These are phyloP conservation scores for Scolopax bukidnonensis DNA, from an alignment of 2,797 vertebrate genomes.

Conservation along the genomic window DNA sequence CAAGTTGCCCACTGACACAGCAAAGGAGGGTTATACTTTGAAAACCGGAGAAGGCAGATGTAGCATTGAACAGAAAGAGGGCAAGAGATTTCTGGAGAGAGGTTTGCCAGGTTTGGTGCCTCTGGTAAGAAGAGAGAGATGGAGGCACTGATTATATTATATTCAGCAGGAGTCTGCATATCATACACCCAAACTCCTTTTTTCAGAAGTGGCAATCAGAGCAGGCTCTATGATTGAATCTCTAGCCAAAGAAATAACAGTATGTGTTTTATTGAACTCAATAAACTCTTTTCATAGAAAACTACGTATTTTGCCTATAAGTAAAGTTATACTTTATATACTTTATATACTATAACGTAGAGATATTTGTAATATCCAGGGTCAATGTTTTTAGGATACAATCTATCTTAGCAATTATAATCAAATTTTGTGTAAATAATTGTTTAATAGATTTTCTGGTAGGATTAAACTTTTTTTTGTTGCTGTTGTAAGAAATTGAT, in stretches of 20 bases:
- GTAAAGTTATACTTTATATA: background rate
- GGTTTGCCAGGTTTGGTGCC: background rate
- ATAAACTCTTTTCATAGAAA: background rate
- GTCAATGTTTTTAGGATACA: background rate
- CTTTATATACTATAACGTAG: background rate
- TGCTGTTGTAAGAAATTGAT: background rate
- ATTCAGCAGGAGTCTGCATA: background rate
- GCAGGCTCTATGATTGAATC: background rate
- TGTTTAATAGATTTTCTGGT: background rate
- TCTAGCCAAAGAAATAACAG: accelerated
- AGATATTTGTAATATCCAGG: background rate
- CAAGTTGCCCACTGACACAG: background rate
- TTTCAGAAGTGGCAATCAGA: background rate
- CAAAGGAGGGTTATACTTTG: background rate
- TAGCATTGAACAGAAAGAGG: accelerated
- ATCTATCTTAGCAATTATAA: background rate
- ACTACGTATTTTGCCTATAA: background rate
- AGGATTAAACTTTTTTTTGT: background rate
- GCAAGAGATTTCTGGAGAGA: background rate
- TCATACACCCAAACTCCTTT: background rate
- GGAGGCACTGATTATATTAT: background rate
- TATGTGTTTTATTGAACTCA: background rate
- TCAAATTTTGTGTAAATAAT: background rate
- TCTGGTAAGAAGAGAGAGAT: background rate
- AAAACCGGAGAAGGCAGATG: background rate